These are phyloP conservation scores for Rhinopithecus roxellana DNA, from an alignment of 2,113 vertebrate genomes.

Conservation along the genomic window DNA sequence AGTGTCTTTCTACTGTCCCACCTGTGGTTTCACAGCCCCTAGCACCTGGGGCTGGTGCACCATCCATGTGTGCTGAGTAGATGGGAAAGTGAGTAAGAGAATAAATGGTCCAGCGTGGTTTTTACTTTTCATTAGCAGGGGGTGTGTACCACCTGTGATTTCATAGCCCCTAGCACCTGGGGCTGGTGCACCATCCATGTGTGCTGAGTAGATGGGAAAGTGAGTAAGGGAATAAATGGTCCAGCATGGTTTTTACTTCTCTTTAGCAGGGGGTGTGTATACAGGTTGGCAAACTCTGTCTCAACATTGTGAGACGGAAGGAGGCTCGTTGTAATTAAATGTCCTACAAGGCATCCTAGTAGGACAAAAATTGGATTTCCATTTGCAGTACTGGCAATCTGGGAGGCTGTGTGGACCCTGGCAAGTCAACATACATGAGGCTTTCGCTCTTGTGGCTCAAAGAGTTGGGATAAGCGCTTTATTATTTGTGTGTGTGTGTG, in stretches of 20 bases:
- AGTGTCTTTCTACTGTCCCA: fast-evolving
- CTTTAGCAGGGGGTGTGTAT: too few relatives aligned
- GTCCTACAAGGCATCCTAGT: background rate
- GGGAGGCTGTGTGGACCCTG: background rate
- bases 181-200: fast-evolving
- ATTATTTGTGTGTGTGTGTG: background rate
- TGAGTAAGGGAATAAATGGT: background rate
- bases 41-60: too few relatives aligned
- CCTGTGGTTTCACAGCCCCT: background rate
- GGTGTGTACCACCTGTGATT: background rate
- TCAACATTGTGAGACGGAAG: background rate
- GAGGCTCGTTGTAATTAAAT: background rate
- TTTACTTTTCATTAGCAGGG: background rate
- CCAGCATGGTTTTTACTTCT: background rate
- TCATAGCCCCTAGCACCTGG: too few relatives aligned
- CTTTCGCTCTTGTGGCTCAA: background rate
- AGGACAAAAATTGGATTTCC: background rate
- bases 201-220: background rate
- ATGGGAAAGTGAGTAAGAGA: too few relatives aligned
- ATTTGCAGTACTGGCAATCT: background rate
- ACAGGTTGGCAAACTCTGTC: background rate
- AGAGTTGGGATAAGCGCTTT: background rate
- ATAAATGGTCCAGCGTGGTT: background rate
- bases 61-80: fast-evolving
- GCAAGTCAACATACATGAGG: background rate